Base-by-base conservation (phyloP, 2,113 vertebrate genomes). In the Gracilinanus agilis region DNA sequence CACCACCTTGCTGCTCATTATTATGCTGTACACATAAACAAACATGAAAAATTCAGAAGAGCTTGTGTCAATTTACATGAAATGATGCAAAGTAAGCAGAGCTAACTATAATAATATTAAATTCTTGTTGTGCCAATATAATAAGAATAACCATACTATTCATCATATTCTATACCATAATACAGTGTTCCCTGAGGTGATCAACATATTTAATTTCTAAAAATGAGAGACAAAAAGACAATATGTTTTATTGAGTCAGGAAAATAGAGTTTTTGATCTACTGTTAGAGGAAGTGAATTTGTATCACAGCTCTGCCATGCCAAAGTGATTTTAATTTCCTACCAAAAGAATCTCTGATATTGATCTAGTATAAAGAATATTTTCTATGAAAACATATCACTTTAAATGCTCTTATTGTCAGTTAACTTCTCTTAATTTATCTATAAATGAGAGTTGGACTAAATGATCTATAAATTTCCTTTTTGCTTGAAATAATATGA, bases 181-280 rank as follows among this genome's bases (percentile, higher is more conserved):
- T 40, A 83, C 91, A 61, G n/a, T 92, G 90, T 94, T 96, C 7
- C 97, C 92, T 96, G 95, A 91, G 91, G 91, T 67, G 88, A 92
- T 9, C 10, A 94, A 90, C 10, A 95, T 94, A 90, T 89, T 92
- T 12, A 97, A 94, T 49, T 49, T 49, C 49, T 27, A 91, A 8
- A 92, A 93, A 92, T 29, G 55, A 88, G 55, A 90, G 67, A 92
- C 5, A 56, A 54, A 93, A 75, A 9, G 12, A 92, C 9, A 92
- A 5, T 92, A 24, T 90, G 9, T 5, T 90, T 93, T 97, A 54
- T 88, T 94, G 54, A 44, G 29, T 11, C 29, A 67, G 29, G 29
- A 34, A 34, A 67, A 67, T 29, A 67, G 29, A 67, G 61, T 3
- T 67, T 27, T 34, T 12, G 5, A 67, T 67, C 29, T 34, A 29